Percentiles rank a stretch among this genome's conserved stretches.
These are phyloP conservation scores for Alauda arvensis DNA, from an alignment of 2,797 vertebrate species.

Conservation along the genomic window DNA sequence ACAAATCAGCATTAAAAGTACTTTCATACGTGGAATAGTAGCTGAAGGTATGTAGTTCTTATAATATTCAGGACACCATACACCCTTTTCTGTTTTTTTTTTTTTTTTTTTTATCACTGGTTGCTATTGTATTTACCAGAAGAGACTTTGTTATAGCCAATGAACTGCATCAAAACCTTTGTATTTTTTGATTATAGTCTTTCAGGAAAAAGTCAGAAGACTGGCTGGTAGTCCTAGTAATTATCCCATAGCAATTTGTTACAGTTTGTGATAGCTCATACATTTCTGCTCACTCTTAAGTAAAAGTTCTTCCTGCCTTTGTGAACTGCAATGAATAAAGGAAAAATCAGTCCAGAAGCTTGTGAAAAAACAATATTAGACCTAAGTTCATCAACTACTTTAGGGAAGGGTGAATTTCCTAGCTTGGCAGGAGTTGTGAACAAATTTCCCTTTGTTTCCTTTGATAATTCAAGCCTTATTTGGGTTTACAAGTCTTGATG, in stretches of 20 bases:
- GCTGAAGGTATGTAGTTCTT: not conserved
- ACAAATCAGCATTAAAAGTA: not conserved
- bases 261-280: not conserved
- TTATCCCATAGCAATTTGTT: not conserved
- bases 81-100: slow-evolving; percentile 11
- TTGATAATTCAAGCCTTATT: slow-evolving; percentile 2
- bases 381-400: not conserved
- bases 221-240: not conserved
- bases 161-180: not conserved
- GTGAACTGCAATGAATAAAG: not conserved
- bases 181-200: not conserved
- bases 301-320: not conserved
- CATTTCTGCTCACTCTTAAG: not conserved
- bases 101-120: slow-evolving; percentile 27
- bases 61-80: not conserved
- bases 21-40: not conserved
- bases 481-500: not conserved
- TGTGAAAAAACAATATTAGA: not conserved
- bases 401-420: not conserved
- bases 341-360: not conserved
- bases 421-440: not conserved
- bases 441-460: not conserved
- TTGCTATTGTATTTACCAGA: slow-evolving; percentile 31
- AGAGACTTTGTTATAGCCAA: slow-evolving; percentile 27
- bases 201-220: slow-evolving; percentile 18